Evolutionary conservation across 1,140 invertebrate genomes (phyloP).

Genomic region (Listronotus bonariensis): DNA sequence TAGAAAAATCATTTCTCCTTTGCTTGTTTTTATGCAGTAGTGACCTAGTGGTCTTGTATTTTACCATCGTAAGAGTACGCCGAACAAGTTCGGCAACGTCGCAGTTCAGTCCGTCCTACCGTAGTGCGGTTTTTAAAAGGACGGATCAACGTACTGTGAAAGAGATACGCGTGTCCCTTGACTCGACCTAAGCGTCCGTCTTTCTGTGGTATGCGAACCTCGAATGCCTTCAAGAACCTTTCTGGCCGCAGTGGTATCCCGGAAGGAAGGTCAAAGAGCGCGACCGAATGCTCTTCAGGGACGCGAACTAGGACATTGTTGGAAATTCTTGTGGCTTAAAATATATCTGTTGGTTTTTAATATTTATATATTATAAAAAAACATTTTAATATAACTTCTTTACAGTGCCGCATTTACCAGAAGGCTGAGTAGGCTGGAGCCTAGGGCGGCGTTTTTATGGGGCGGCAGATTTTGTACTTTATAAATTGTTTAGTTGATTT

Average conservation of each 20-base stretch:
- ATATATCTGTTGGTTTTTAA: not conserved
- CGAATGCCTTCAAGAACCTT: conserved; percentile 18
- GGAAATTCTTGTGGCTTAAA: not conserved
- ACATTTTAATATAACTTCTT: no score
- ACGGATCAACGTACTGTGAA: conserved; percentile 14
- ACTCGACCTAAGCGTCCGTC: conserved; percentile 15
- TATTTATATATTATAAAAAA: no score
- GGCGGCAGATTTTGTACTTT: no score
- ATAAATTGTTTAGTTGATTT: no score
- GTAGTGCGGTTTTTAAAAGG: conserved; percentile 17
- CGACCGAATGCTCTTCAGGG: not conserved
- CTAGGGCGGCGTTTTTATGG: no score
- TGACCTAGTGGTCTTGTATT: not conserved
- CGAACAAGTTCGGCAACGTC: conserved; percentile 9
- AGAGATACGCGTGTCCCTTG: conserved; percentile 9
- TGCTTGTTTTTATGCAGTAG: no score
- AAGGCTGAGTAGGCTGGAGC: no score
- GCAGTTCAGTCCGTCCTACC: not conserved
- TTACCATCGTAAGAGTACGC: not conserved
- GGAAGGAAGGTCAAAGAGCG: conserved; percentile 25
- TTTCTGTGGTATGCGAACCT: conserved; percentile 23
- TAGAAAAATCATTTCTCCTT: no score
- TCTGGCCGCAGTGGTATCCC: conserved; percentile 8
- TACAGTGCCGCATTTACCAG: no score
- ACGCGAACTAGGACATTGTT: conserved; percentile 1